phyloP scores from a whole-genome alignment of 2,888 invertebrate species.

The Drosophila mettleri region DNA sequence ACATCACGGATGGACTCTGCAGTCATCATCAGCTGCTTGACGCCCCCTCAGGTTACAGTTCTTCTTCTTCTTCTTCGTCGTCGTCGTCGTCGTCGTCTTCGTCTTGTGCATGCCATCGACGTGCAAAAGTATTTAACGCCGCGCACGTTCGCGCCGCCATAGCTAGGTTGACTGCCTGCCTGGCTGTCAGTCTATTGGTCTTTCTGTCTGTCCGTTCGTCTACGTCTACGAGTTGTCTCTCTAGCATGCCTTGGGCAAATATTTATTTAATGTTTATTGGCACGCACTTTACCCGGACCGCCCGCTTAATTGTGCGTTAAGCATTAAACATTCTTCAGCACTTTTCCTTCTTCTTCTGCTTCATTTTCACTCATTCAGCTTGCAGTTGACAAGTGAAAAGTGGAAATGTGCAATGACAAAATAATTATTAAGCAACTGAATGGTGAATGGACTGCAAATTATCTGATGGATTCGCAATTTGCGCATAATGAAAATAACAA shows the following conservation, averaged over 20 bases:
- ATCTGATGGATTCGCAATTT: neutral
- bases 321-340: constrained; percentile 53
- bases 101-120: constrained; percentile 29
- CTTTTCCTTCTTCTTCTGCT: constrained; percentile 9
- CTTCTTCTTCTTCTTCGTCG: neutral
- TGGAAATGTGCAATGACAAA: constrained; percentile 35
- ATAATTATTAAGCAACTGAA: constrained; percentile 37
- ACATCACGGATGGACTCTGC: constrained; percentile 35
- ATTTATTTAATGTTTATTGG: constrained; percentile 81
- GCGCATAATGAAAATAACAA: constrained; percentile 1
- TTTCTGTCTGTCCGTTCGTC: constrained; percentile 16
- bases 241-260: constrained; percentile 55
- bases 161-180: constrained; percentile 3
- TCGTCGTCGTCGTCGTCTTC: neutral
- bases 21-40: constrained; percentile 67
- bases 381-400: constrained; percentile 28
- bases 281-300: constrained; percentile 63
- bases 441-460: constrained; percentile 32
- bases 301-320: constrained; percentile 77
- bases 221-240: constrained; percentile 18
- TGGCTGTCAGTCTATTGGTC: constrained; percentile 3
- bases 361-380: constrained; percentile 21
- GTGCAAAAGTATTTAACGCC: constrained; percentile 72
- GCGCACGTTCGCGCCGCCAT: constrained; percentile 45
- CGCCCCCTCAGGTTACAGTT: constrained; percentile 23